Conservation (phyloP, 2,888 invertebrate genomes). For the Microplitis manilae region DNA sequence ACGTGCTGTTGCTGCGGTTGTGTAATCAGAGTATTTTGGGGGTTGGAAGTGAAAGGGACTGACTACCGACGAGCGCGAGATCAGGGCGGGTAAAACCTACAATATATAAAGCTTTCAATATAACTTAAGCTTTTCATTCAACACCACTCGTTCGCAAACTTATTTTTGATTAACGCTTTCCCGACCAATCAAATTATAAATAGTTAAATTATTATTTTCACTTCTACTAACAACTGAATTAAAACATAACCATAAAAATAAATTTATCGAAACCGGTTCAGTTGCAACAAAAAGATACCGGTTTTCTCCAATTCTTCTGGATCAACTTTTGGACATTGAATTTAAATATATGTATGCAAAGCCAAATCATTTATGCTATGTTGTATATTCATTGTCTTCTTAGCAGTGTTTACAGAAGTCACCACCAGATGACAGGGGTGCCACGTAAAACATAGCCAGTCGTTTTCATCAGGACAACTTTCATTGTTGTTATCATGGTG, state of each 20-base stretch:
- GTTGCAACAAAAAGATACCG: neutral
- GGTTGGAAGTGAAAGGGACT: slow-evolving; percentile 57
- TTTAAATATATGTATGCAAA: slow-evolving; percentile 2
- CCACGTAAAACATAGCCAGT: slow-evolving; percentile 57
- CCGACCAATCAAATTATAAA: neutral
- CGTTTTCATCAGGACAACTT: slow-evolving; percentile 38
- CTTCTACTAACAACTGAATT: neutral
- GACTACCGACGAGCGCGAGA: slow-evolving; percentile 37
- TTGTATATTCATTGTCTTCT: slow-evolving; percentile 4
- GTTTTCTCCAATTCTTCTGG: neutral
- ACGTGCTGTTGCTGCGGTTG: slow-evolving; percentile 68
- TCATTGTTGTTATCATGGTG: slow-evolving; percentile 57
- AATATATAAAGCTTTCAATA: slow-evolving; percentile 42
- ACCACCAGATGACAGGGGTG: slow-evolving; percentile 69
- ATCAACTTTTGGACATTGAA: neutral
- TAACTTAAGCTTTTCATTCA: slow-evolving; percentile 19
- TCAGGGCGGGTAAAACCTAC: slow-evolving; percentile 31
- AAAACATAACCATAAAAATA: slow-evolving; percentile 1
- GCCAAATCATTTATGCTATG: neutral
- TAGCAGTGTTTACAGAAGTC: slow-evolving; percentile 69
- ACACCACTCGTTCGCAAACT: neutral
- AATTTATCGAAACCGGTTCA: neutral
- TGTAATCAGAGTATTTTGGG: slow-evolving; percentile 68
- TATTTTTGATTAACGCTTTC: neutral
- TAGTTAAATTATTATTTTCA: neutral